Base-by-base conservation (phyloP, 1,140 invertebrate genomes). In the Drosophila orena region DNA sequence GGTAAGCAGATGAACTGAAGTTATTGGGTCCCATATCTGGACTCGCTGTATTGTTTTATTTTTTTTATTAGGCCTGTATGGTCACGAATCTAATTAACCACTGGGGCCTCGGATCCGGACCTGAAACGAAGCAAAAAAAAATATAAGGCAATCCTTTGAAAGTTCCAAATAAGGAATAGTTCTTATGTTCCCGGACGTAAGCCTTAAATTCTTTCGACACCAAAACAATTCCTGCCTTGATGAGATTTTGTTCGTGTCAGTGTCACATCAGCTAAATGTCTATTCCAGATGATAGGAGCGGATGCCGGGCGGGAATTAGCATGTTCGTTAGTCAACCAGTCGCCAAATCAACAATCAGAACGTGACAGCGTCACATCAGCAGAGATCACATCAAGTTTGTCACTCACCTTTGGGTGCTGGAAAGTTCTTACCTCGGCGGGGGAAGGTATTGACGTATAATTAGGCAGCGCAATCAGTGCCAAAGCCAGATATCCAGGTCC, bases 251-350 rank as follows among this genome's bases (percentile, higher is more conserved):
- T 40, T 20, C 34, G 24, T 56, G 66, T 69, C 64, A 69, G 17
- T 69, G 64, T 69, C 66, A 69, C 40, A 35, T 56, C 37, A 22
- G 11, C 8, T 17, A 20, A 27, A 12, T 43, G 44, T 35, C 27
- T 43, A 34, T 40, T 20, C 24, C 12, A 24, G 17, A n/a, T 55
- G 62, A 69, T 69, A 42, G 17, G 35, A 38, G 30, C 11, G 38
- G 20, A 7, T 30, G 40, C 15, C 17, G 30, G 15, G 22, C 22
- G 34, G 30, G 43, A 77, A 86, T 86, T 86, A 81, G 74, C 81
- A 86, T 81, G 70, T 10, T 50, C 47, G 47, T 50, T 34, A 75
- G 73, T 60, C 78, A 77, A 86, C 81, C 81, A 68, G 64, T 42
- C 58, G 14, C 37, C 54, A 38, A 53, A 34, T 35, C 49, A 20